Conservation (phyloP, 2,113 vertebrate genomes). For the Chrysochloris asiatica region DNA sequence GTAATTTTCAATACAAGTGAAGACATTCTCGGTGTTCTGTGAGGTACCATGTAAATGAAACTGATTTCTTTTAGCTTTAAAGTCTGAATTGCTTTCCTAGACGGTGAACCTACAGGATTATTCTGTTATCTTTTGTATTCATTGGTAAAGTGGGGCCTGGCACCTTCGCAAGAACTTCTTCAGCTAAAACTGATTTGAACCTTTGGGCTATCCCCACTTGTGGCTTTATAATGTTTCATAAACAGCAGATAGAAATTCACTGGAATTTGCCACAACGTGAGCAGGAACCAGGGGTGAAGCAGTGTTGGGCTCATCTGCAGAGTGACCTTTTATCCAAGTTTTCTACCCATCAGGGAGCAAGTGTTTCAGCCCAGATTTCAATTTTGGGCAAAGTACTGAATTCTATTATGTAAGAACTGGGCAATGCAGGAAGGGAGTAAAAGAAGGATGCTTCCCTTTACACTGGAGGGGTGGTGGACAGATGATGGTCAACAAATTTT, state of each 20-base stretch:
- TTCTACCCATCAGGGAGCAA: not conserved
- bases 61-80: not conserved
- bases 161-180: fast-evolving
- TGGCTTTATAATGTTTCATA: not conserved
- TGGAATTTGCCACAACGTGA: not conserved
- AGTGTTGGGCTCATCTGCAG: not conserved
- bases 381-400: not conserved
- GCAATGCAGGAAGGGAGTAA: not conserved
- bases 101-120: not conserved
- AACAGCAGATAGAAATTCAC: not conserved
- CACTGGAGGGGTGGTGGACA: fast-evolving
- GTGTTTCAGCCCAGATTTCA: too few species aligned
- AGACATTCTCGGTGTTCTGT: not conserved
- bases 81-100: fast-evolving
- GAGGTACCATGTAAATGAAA: too few species aligned
- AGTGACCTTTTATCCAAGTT: not conserved
- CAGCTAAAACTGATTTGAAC: not conserved
- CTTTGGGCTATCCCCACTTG: not conserved
- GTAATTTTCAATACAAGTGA: not conserved
- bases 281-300: not conserved
- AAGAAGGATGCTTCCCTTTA: not conserved
- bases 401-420: not conserved
- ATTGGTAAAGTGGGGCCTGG: not conserved
- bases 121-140: fast-evolving
- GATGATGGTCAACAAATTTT: not conserved